Evolutionary conservation across 2,888 invertebrate species (phyloP), one percentile per base, ranked within the genome.

Genomic region (Exocentrus adspersus): DNA sequence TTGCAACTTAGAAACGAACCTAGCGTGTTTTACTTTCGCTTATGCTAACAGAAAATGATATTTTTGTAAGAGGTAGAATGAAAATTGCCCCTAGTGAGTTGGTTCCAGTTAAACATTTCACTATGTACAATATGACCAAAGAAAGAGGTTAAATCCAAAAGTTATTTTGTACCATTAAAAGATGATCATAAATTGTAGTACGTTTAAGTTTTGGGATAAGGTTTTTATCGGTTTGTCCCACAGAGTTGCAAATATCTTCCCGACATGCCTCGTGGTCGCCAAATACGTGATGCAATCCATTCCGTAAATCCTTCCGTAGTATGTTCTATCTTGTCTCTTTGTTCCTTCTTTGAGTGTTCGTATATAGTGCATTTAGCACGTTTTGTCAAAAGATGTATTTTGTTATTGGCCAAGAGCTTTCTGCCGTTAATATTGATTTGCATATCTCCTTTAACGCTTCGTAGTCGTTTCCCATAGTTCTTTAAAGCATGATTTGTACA

Each of bases 401-500:
- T 43, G 4, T 14, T 9, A 19, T 14, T 28, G 2, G 37, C 28
- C 21, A 51, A 17, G 2, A 50, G 17, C 50, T 60, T 60, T 9
- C 60, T 4, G 1, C 21, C 51, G n/a, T 42, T 16, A 5, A 10
- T 2, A 32, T 37, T 24, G 28, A 61, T 54, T 2, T 53, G 42
- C 6, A 20, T 61, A 10, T 61, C 37, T 5, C 9, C 6, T 54
- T 61, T 24, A 12, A 54, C 16, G 10, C 5, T 30, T 3, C 53
- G 28, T n/a, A 56, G 21, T 1, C 20, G 21, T 20, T 64, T 60
- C 19, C 50, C 60, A 48, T 64, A 64, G 19, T 64, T 64, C 28
- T 60, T 56, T 17, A 64, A 16, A 37, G 19, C 51, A 56, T 64
- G 64, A 12, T 60, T 60, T n/a, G 12, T 50, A 28, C 56, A 64